Evolutionary conservation across 2,113 vertebrate species (phyloP).

Genomic region (Macaca fascicularis): T2T-MFA8v1.1 NC_088375.1:128974001-128974500

Average conservation of each 20-base stretch:
- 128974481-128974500: not conserved
- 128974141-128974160: not conserved
- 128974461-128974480: accelerated
- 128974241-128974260: not conserved
- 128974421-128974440: not conserved
- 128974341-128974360: not conserved
- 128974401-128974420: not conserved
- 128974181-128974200: not conserved
- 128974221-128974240: not conserved
- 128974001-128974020: not conserved
- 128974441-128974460: not conserved
- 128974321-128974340: not conserved
- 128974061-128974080: not conserved
- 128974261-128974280: not conserved
- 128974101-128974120: not conserved
- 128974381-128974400: not conserved
- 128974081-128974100: not conserved
- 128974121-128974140: not conserved
- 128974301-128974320: not conserved
- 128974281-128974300: not conserved
- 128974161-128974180: not conserved
- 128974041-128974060: not conserved
- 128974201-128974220: not conserved
- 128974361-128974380: not conserved
- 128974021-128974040: not conserved